phyloP scores from a whole-genome alignment of 64 coral and sea anemone genomes.

The Montipora efflorescens region DNA sequence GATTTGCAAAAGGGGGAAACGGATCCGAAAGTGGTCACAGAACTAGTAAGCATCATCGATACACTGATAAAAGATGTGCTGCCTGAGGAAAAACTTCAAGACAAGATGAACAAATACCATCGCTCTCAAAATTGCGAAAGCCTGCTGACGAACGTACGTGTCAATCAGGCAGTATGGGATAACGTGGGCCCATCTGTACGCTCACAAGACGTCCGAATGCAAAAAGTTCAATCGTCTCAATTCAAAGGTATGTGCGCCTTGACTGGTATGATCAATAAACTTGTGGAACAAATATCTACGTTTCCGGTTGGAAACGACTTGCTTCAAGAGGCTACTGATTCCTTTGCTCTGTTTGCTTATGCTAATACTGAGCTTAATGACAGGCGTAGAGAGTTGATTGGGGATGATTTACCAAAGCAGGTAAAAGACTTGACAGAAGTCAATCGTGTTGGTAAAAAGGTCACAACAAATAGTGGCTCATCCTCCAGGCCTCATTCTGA shows the following conservation, averaged over 20 bases:
- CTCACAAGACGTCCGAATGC: constrained; percentile 17
- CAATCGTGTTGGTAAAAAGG: constrained; percentile 45
- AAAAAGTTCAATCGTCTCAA: constrained; percentile 37
- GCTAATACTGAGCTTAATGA: too few relatives aligned
- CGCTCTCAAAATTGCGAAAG: neutral
- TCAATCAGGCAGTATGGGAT: neutral
- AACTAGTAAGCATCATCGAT: constrained; percentile 17
- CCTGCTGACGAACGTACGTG: neutral
- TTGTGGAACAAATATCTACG: too few relatives aligned
- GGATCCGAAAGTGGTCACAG: neutral
- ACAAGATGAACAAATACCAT: constrained; percentile 41
- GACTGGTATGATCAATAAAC: constrained; percentile 21
- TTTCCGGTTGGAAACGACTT: constrained; percentile 1
- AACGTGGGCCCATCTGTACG: constrained; percentile 7
- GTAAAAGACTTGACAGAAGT: constrained; percentile 63
- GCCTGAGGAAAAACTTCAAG: constrained; percentile 27
- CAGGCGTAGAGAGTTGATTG: constrained; percentile 2
- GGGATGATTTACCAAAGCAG: constrained; percentile 48
- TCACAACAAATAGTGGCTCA: constrained; percentile 35
- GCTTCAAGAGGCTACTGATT: neutral
- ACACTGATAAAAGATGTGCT: constrained; percentile 15
- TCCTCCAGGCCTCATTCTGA: neutral
- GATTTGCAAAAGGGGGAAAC: constrained; percentile 7
- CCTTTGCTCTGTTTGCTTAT: too few relatives aligned
- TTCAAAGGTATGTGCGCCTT: constrained; percentile 48